Conservation (phyloP, 1,140 invertebrate species). For the Anadara kagoshimensis region DNA sequence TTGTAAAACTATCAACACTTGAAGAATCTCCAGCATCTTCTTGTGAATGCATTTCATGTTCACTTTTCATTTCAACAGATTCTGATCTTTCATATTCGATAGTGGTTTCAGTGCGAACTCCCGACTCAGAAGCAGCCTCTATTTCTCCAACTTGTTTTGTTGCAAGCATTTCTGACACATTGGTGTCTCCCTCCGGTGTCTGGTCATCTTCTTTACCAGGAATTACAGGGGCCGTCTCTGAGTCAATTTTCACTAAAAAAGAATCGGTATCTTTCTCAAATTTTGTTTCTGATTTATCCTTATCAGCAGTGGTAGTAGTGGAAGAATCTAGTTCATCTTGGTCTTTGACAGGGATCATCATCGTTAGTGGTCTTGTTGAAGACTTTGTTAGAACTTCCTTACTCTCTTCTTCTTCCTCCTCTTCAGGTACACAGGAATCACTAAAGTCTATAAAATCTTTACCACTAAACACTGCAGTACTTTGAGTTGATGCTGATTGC, state of each 20-base stretch:
- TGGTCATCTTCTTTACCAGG: neutral
- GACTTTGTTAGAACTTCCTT: slow-evolving; percentile 35
- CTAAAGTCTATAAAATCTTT: slow-evolving; percentile 18
- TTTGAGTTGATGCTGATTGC: too few relatives aligned
- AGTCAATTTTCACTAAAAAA: neutral
- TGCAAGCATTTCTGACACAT: too few relatives aligned
- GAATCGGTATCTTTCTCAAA: too few relatives aligned
- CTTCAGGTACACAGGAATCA: slow-evolving; percentile 51
- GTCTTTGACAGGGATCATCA: slow-evolving; percentile 13
- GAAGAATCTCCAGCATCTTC: slow-evolving; percentile 81
- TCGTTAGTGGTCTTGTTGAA: slow-evolving; percentile 30
- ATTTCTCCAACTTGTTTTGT: neutral
- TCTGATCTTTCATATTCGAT: neutral
- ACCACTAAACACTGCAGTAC: too few relatives aligned
- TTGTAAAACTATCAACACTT: slow-evolving; percentile 88
- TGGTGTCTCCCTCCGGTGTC: neutral
- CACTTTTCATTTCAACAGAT: slow-evolving; percentile 2
- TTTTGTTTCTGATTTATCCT: too few relatives aligned
- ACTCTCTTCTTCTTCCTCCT: slow-evolving; percentile 47
- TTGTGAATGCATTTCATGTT: slow-evolving; percentile 31
- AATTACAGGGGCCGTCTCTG: neutral
- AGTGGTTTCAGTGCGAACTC: neutral
- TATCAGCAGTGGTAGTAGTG: too few relatives aligned
- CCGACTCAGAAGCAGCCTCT: neutral
- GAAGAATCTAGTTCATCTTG: too few relatives aligned